Percentiles rank a stretch among this genome's conserved stretches.
phyloP scores from a whole-genome alignment of 2,888 invertebrate species.

The Alsophila aescularia region DNA sequence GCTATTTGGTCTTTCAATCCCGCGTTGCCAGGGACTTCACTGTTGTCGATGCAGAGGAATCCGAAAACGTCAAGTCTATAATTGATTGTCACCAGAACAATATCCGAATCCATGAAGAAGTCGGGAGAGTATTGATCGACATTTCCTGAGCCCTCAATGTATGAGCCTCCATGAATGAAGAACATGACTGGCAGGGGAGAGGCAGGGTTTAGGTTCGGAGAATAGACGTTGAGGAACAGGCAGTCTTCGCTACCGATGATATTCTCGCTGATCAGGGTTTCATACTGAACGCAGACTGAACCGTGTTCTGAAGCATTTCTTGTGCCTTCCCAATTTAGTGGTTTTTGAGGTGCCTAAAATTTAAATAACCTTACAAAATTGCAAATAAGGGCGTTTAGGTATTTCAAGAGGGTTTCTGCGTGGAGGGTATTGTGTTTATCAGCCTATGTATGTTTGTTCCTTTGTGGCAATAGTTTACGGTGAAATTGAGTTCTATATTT shows the following conservation, averaged over 20 bases:
- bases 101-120: slow-evolving; percentile 77
- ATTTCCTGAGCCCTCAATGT: slow-evolving; percentile 60
- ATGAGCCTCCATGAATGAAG: slow-evolving; percentile 61
- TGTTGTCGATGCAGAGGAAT: slow-evolving; percentile 79
- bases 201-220: slow-evolving; percentile 42
- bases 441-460: too few species aligned
- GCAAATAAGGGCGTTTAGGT: too few species aligned
- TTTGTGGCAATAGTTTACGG: too few species aligned
- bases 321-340: slow-evolving; percentile 68
- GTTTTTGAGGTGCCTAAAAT: too few species aligned
- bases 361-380: too few species aligned
- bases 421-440: too few species aligned
- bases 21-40: slow-evolving; percentile 84
- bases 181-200: slow-evolving; percentile 56
- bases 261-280: slow-evolving; percentile 43
- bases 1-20: slow-evolving; percentile 73
- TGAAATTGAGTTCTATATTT: too few species aligned
- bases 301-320: slow-evolving; percentile 59
- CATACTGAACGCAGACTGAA: slow-evolving; percentile 53
- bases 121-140: slow-evolving; percentile 80
- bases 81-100: slow-evolving; percentile 83
- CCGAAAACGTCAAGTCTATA: slow-evolving; percentile 78
- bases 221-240: slow-evolving; percentile 60
- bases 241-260: slow-evolving; percentile 56
- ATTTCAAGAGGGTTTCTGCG: too few species aligned